Evolutionary conservation across 1,140 invertebrate species (phyloP).

Genomic region (Diachasma alloeum): DNA sequence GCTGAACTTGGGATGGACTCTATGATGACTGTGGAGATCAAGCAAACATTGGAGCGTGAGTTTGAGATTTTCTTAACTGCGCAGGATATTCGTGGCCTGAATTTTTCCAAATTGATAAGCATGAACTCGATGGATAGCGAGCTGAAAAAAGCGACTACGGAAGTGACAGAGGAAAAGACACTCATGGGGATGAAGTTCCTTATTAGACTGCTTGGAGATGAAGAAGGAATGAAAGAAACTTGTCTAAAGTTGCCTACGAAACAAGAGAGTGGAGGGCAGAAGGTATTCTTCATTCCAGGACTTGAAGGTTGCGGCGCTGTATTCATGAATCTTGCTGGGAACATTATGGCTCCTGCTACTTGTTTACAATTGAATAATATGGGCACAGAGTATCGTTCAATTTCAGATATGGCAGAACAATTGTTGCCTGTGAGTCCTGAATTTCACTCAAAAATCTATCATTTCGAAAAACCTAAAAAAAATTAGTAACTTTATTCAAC

Average conservation of each 20-base stretch:
- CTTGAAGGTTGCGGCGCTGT: conserved; percentile 67
- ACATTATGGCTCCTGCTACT: conserved; percentile 66
- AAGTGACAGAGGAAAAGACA: not conserved
- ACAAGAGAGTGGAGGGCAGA: conserved; percentile 25
- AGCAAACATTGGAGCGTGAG: conserved; percentile 78
- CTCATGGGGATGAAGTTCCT: not conserved
- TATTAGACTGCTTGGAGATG: not conserved
- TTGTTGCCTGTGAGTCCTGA: conserved; percentile 39
- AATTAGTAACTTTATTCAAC: not conserved
- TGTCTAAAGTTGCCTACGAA: conserved; percentile 39
- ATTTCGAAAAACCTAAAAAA: too few relatives aligned
- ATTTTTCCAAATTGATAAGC: conserved; percentile 67
- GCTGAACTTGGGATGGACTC: conserved; percentile 85
- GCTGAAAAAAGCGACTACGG: not conserved
- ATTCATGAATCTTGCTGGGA: conserved; percentile 59
- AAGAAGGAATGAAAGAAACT: conserved; percentile 1
- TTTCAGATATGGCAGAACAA: conserved; percentile 33
- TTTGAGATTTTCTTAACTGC: conserved; percentile 76
- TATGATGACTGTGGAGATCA: conserved; percentile 84
- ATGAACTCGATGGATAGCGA: conserved; percentile 46
- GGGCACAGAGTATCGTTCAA: conserved; percentile 8
- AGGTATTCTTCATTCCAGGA: conserved; percentile 71
- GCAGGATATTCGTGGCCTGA: conserved; percentile 74
- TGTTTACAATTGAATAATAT: conserved; percentile 66
- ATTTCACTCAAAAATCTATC: too few relatives aligned